phyloP scores from a whole-genome alignment of 2,797 vertebrate genomes.

The Gymnothorax reevesii region DNA sequence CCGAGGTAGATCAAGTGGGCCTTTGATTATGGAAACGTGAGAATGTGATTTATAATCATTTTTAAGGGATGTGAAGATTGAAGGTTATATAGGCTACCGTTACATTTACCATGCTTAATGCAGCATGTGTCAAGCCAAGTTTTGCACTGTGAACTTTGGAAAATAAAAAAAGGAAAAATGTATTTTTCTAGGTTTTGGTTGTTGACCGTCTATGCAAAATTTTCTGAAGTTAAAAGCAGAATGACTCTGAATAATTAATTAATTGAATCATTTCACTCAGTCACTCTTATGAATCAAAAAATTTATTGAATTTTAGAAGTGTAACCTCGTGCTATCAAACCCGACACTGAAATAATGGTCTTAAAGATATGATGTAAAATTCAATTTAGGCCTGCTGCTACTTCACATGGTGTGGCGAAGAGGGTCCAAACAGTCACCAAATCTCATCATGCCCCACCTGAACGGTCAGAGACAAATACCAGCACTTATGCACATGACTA shows the following conservation, averaged over 20 bases:
- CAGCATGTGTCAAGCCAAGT: not conserved
- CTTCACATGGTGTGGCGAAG: conserved; percentile 23
- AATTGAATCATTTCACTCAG: not conserved
- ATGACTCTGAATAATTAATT: not conserved
- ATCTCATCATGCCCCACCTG: not conserved
- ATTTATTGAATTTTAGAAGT: too few relatives aligned
- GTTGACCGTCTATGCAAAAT: not conserved
- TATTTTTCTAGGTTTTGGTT: too few relatives aligned
- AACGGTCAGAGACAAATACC: conserved; percentile 15
- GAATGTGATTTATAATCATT: not conserved
- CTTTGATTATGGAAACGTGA: not conserved
- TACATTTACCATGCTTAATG: not conserved
- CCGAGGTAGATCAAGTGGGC: not conserved
- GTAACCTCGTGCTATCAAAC: not conserved
- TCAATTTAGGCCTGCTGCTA: conserved; percentile 36
- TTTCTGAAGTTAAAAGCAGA: not conserved
- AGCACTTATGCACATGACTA: conserved; percentile 24
- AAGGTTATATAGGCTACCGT: not conserved
- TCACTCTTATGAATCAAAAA: too few relatives aligned
- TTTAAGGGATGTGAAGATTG: not conserved
- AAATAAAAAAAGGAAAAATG: not conserved
- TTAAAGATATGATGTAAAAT: not conserved
- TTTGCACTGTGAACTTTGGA: not conserved
- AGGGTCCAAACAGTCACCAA: conserved; percentile 28
- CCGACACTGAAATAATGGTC: not conserved